These are phyloP conservation scores for Mastigias papua DNA, from an alignment of 30 jellyfish, hydroid and myxozoan species.

Conservation along the genomic window DNA sequence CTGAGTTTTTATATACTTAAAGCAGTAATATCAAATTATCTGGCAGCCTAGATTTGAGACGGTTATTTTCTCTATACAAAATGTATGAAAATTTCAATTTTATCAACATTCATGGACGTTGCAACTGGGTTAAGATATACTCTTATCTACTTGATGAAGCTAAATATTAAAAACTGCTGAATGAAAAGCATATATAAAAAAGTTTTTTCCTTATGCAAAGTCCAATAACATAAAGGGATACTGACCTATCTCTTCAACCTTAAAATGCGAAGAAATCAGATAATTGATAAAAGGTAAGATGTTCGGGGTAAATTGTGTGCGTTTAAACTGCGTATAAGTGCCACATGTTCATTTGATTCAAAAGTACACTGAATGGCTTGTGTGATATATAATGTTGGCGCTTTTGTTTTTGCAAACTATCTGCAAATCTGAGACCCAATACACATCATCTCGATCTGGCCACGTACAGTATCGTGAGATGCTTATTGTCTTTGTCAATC, in stretches of 20 bases:
- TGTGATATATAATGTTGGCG: background rate
- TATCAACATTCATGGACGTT: background rate
- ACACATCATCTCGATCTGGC: background rate
- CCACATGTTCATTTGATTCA: background rate
- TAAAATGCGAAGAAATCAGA: too few species aligned
- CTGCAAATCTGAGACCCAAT: background rate
- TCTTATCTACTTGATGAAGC: background rate
- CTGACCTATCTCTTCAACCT: too few species aligned
- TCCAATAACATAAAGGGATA: background rate
- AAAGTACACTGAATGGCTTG: background rate
- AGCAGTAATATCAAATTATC: background rate
- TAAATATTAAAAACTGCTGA: background rate
- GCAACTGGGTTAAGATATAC: background rate
- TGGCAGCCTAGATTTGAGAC: background rate
- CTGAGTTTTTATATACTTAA: background rate
- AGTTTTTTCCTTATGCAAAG: too few species aligned
- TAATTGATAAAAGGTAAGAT: too few species aligned
- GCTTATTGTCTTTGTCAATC: background rate
- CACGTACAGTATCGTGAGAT: background rate
- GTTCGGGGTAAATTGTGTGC: background rate
- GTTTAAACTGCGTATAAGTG: background rate
- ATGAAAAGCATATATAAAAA: background rate
- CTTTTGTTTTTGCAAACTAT: background rate
- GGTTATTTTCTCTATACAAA: background rate
- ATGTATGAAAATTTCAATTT: background rate